Evolutionary conservation across 2,113 vertebrate species (phyloP).

Genomic region (Sinocyclocheilus grahami): DNA sequence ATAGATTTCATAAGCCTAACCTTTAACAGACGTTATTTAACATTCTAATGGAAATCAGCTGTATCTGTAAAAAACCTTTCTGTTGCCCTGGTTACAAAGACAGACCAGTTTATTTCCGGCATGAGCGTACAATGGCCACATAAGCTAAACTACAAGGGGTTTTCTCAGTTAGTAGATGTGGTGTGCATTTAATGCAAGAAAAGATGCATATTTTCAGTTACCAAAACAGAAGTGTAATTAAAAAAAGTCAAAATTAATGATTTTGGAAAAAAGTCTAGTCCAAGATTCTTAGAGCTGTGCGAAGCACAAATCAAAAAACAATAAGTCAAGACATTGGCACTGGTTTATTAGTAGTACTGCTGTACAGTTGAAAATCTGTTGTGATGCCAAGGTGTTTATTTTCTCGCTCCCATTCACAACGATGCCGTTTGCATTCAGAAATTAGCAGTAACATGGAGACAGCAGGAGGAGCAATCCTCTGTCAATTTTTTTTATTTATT

Average conservation of each 20-base stretch:
- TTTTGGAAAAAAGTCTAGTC: neutral
- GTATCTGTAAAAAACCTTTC: conserved; percentile 12
- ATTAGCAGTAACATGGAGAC: neutral
- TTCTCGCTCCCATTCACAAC: neutral
- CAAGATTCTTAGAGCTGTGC: neutral
- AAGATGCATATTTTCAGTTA: conserved; percentile 70
- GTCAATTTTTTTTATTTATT: no score
- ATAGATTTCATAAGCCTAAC: conserved; percentile 3
- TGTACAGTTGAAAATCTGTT: neutral
- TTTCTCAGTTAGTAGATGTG: conserved; percentile 11
- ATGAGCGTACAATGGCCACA: neutral
- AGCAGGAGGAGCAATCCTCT: neutral
- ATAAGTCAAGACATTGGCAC: neutral
- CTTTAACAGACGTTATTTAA: neutral
- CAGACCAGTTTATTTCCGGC: neutral
- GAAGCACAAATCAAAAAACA: conserved; percentile 22
- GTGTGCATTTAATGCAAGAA: conserved; percentile 6
- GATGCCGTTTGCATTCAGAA: neutral
- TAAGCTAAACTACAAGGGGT: neutral
- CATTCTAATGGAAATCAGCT: conserved; percentile 10
- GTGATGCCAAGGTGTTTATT: neutral
- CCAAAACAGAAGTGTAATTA: conserved; percentile 30
- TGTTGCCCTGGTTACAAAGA: conserved; percentile 35
- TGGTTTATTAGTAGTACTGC: neutral
- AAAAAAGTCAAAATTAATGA: conserved; percentile 21